Conservation (phyloP, 1,140 invertebrate genomes). For the Cyclargus thomasi region DNA sequence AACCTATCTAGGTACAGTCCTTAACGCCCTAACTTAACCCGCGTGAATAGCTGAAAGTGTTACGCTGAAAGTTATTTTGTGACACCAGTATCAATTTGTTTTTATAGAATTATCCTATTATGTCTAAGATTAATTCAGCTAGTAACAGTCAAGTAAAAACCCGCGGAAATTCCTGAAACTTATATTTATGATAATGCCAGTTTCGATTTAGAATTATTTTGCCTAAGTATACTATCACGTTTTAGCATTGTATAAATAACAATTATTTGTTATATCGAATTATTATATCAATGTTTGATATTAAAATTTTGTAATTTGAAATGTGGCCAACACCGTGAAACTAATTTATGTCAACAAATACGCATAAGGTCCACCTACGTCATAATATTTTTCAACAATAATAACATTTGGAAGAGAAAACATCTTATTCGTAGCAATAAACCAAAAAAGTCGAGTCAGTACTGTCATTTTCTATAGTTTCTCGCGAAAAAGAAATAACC, state of each 20-base stretch:
- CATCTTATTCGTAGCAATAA: background rate
- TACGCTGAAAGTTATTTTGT: background rate
- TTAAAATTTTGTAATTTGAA: background rate
- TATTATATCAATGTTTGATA: background rate
- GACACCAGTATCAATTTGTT: background rate
- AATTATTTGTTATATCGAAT: background rate
- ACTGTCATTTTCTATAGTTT: background rate
- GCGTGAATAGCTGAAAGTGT: background rate
- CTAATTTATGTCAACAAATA: constrained; percentile 12
- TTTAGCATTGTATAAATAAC: no score
- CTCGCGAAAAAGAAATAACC: background rate
- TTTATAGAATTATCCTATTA: background rate
- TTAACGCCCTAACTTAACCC: background rate
- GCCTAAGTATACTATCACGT: no score
- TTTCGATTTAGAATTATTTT: no score
- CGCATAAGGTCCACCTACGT: background rate
- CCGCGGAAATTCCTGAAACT: no score
- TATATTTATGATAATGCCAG: no score
- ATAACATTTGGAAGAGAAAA: background rate
- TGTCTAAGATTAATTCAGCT: no score
- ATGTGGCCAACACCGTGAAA: background rate
- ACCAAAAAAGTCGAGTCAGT: background rate
- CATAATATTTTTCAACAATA: constrained; percentile 4
- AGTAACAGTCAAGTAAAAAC: no score
- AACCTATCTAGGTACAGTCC: background rate